Conservation (phyloP, 2,797 vertebrate genomes). For the Rhyacichthys aspro region DNA sequence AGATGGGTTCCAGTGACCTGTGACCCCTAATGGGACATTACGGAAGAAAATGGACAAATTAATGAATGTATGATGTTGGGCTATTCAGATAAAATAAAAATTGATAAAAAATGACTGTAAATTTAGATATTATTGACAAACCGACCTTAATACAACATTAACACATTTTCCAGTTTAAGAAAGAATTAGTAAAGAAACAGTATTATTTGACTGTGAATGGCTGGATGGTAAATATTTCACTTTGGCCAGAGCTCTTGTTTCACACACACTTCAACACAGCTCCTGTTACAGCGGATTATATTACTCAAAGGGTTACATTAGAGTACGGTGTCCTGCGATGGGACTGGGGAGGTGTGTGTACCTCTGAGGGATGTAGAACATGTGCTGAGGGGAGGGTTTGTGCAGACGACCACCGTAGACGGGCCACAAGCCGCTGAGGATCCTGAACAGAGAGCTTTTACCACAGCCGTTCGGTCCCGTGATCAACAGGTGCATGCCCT, state of each 20-base stretch:
- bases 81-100: no score
- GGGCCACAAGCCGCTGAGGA: slow-evolving; percentile 94
- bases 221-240: slow-evolving; percentile 75
- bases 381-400: slow-evolving; percentile 91
- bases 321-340: neutral
- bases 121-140: no score
- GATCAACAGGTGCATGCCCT: slow-evolving; percentile 94
- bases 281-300: slow-evolving; percentile 54
- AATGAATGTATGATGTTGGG: no score
- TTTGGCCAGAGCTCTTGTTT: slow-evolving; percentile 61
- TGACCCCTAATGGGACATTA: no score
- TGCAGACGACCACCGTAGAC: slow-evolving; percentile 91
- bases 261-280: slow-evolving; percentile 20
- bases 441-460: slow-evolving; percentile 95
- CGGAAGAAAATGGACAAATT: no score
- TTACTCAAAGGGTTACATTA: slow-evolving; percentile 33
- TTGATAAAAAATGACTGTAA: no score
- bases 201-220: slow-evolving; percentile 1
- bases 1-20: no score
- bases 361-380: slow-evolving; percentile 98
- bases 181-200: neutral
- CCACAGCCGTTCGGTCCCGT: slow-evolving; percentile 96
- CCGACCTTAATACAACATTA: no score
- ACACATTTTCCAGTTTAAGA: no score
- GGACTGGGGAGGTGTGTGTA: slow-evolving; percentile 45